Evolutionary conservation across 2,888 invertebrate species (phyloP).

Genomic region (Platypus cylindrus): DNA sequence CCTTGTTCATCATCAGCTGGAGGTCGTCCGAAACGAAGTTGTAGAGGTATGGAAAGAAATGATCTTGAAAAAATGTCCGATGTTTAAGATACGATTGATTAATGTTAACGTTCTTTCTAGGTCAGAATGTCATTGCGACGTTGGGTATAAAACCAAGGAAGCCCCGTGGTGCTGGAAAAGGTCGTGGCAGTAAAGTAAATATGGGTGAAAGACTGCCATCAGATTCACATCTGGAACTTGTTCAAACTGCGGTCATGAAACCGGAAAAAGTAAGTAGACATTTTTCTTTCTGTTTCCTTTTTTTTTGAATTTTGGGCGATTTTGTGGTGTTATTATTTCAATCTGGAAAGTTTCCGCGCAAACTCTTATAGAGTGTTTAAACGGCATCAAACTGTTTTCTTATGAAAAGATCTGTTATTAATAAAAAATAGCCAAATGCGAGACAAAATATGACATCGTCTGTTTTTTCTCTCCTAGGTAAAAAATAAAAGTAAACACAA

Average conservation of each 20-base stretch:
- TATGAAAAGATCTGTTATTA: no score
- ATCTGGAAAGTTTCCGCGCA: no score
- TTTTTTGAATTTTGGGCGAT: no score
- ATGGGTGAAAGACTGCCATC: conserved; percentile 14
- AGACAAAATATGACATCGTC: no score
- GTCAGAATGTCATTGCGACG: conserved; percentile 30
- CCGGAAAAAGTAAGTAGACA: conserved; percentile 22
- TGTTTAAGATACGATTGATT: no score
- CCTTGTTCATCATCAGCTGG: conserved; percentile 8
- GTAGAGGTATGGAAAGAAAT: conserved; percentile 27
- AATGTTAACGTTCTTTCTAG: no score
- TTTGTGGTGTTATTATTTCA: no score
- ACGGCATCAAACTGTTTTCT: no score
- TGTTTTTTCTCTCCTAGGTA: conserved; percentile 11
- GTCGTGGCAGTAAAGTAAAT: conserved; percentile 26
- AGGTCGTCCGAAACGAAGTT: conserved; percentile 34
- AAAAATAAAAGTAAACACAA: conserved; percentile 14
- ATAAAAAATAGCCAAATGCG: no score
- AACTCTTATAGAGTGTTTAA: no score
- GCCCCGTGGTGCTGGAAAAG: conserved; percentile 28
- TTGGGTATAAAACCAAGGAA: conserved; percentile 33
- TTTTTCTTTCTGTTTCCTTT: not conserved
- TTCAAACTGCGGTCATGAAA: conserved; percentile 10
- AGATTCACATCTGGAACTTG: conserved; percentile 10
- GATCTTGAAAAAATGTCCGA: no score